Evolutionary conservation across 2,888 invertebrate species (phyloP), one percentile per base, ranked within the genome.

Genomic region (Polyploca ridens): DNA sequence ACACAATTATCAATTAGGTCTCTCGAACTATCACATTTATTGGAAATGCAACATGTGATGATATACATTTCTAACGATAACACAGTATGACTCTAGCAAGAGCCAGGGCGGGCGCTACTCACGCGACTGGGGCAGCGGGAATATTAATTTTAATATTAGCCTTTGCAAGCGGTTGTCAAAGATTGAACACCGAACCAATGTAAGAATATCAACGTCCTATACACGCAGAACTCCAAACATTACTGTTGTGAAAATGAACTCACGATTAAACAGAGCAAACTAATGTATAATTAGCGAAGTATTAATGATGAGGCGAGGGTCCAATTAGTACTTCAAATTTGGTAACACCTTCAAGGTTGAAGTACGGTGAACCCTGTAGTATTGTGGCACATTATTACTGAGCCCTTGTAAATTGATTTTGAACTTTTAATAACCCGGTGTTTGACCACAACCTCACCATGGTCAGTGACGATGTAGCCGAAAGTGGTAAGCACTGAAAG

Each of bases 91-190:
- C 81, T 84, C 89, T 88, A 84, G 81, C 81, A 86, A 85, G 83
- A 87, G 89, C 86, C 89, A 79, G 89, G 85, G 84, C 88, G 89
- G 85, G 84, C 88, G 82, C 41, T 13, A 41, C 41, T 41, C 41
- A 41, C 41, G 41, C 89, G 89, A 93, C 93, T 93, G 94, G 90
- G 87, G 84, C 90, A 85, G 86, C 87, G 89, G 87, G 90, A 83
- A 89, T 90, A 93, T 90, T 88, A 90, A 91, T 90, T 93, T 93
- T 93, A 94, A 91, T 93, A 92, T 89, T 93, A 94, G 93, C 88
- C 82, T 84, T 88, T 69, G 72, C 87, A 69, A 75, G 73, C 68
- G 88, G 41, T 83, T 84, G 89, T 87, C 92, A 93, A 94, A 90
- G 84, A 90, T 79, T 82, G 66, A 8, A 11, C 38, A 27, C 5